phyloP scores from a whole-genome alignment of 2,797 vertebrate genomes.

The Acomys russatus region DNA sequence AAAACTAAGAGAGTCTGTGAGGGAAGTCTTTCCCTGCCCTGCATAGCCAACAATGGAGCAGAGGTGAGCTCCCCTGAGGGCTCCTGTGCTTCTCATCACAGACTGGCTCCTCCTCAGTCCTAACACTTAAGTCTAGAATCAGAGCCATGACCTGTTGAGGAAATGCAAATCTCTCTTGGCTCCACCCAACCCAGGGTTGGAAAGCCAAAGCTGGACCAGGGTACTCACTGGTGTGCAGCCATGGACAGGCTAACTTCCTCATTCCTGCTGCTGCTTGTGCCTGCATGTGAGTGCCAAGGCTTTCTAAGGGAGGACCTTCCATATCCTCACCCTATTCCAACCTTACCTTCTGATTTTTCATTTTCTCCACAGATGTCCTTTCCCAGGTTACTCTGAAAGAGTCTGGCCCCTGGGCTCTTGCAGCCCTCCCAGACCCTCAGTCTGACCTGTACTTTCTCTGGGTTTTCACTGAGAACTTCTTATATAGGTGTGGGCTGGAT shows the following conservation, averaged over 20 bases:
- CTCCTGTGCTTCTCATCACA: neutral
- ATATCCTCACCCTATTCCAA: accelerated
- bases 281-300: neutral
- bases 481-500: accelerated
- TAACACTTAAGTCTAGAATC: accelerated
- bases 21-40: no score
- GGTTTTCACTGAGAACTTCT: neutral
- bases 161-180: neutral
- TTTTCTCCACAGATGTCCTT: neutral
- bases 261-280: neutral
- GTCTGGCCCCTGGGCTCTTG: neutral
- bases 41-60: no score
- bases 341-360: neutral
- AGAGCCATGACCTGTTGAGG: neutral
- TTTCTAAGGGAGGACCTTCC: accelerated
- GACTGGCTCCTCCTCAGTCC: no score
- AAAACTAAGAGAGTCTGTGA: no score
- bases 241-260: neutral
- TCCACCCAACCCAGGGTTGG: neutral
- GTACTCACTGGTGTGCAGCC: neutral
- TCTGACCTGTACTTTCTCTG: conserved; percentile 18
- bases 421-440: neutral
- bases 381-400: neutral
- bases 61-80: accelerated
- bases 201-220: neutral